Evolutionary conservation across 2,113 vertebrate species (phyloP), one percentile per base, ranked within the genome.

Genomic region (Cromileptes altivelis): DNA sequence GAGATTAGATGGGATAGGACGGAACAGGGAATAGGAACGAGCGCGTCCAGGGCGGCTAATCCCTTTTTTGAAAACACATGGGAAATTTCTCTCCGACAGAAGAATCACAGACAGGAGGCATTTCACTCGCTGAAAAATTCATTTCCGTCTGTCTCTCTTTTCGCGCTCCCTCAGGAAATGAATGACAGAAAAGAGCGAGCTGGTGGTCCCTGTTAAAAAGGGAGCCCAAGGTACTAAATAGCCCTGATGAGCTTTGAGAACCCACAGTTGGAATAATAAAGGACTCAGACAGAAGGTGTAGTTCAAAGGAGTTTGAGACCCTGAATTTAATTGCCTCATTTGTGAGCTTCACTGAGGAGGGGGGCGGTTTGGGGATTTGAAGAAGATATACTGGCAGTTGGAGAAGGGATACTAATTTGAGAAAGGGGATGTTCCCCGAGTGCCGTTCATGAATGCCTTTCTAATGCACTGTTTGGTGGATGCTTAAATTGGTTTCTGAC

Each of bases 241-340:
- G 85, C 82, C 74, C 84, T 80, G 78, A 84, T 82, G 85, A 89
- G 80, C 89, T 90, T 88, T 87, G 80, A 88, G 60, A 86, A 87
- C 75, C 73, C 88, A 61, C 85, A 74, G 75, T 82, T 50, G 77
- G 80, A 79, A 85, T 90, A 90, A 89, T 92, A 87, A 93, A 88
- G 73, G 70, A 85, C 81, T 86, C 78, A 74, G 75, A 91, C 80
- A 91, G 88, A 86, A 89, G 90, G 87, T 88, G 83, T 71, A 84
- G 83, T 89, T 92, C 86, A 89, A 87, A 93, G 78, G 72, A 80
- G 55, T 85, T 85, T 84, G 52, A 91, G 87, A 77, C 70, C 63
- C 81, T 78, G 60, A 73, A 82, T 92, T 86, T 90, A 94, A 92
- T 92, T 92, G 90, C 83, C 85, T 91, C 85, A 85, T 91, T 93